A percentile compares a stretch with the other conserved stretches of the same genome.
Conservation (phyloP, 1,140 invertebrate genomes). For the Teleogryllus occipitalis region DNA sequence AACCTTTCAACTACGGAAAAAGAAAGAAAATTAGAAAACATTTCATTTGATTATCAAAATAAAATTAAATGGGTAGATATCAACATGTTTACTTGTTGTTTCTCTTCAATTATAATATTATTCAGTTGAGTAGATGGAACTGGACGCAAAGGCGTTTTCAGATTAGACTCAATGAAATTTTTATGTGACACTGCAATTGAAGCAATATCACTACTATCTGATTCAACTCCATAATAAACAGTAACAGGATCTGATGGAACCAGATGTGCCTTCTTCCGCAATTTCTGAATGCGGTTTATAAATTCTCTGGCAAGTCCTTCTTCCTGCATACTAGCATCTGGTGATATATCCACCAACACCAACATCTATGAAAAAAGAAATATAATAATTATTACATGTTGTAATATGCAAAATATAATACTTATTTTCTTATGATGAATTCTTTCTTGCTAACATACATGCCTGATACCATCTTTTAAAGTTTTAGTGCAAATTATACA, state of each 20-base stretch:
- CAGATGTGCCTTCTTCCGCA: slow-evolving; percentile 92
- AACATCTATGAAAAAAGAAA: slow-evolving; percentile 38
- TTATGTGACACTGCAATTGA: slow-evolving; percentile 60
- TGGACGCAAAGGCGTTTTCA: slow-evolving; percentile 61
- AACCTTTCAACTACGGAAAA: slow-evolving; percentile 19
- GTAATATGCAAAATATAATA: neutral
- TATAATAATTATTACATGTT: slow-evolving; percentile 15
- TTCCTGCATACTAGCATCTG: slow-evolving; percentile 81
- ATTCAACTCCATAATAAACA: slow-evolving; percentile 66
- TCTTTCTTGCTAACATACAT: too few relatives aligned
- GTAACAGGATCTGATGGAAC: slow-evolving; percentile 85
- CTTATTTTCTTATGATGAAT: too few relatives aligned
- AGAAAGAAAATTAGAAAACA: neutral
- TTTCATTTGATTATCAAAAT: neutral
- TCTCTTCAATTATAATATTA: slow-evolving; percentile 63
- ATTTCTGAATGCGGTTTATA: slow-evolving; percentile 92
- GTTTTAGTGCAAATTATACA: too few relatives aligned
- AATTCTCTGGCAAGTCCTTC: slow-evolving; percentile 91
- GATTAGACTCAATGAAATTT: slow-evolving; percentile 69
- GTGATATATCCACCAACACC: slow-evolving; percentile 66
- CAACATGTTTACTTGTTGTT: slow-evolving; percentile 44
- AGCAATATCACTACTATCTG: slow-evolving; percentile 49
- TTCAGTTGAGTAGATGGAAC: slow-evolving; percentile 32
- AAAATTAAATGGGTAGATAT: slow-evolving; percentile 39
- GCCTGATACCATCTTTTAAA: too few relatives aligned